Percentiles rank a stretch among this genome's conserved stretches.
These are phyloP conservation scores for Drosophila arawakana DNA, from an alignment of 1,140 invertebrate genomes.

Conservation along the genomic window DNA sequence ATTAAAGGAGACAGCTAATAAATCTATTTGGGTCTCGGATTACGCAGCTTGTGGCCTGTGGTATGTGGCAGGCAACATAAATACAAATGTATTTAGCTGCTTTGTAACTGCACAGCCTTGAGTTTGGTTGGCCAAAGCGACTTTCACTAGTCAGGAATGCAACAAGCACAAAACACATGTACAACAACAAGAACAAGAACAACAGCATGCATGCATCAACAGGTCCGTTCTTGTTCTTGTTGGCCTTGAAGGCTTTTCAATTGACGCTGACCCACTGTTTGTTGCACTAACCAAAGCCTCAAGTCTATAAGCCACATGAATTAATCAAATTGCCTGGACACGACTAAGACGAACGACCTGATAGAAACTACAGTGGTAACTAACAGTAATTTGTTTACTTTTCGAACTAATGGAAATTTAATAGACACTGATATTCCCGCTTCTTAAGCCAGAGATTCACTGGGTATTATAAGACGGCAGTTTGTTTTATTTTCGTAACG, in stretches of 20 bases:
- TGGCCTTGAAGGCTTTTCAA: slow-evolving; percentile 41
- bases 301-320: not conserved
- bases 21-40: slow-evolving; percentile 68
- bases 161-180: not conserved
- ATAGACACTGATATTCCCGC: not conserved
- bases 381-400: too few relatives aligned
- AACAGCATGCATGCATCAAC: slow-evolving; percentile 31
- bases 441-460: not conserved
- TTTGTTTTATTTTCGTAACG: not conserved
- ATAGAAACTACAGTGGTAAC: not conserved
- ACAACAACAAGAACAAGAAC: slow-evolving; percentile 6
- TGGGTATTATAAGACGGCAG: slow-evolving; percentile 8
- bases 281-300: slow-evolving; percentile 10
- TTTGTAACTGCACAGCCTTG: slow-evolving; percentile 44
- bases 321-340: slow-evolving; percentile 18
- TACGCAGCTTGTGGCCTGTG: slow-evolving; percentile 32
- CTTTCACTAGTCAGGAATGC: slow-evolving; percentile 71
- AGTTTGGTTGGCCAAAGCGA: slow-evolving; percentile 41
- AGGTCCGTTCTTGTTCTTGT: slow-evolving; percentile 30
- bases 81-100: not conserved
- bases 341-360: slow-evolving; percentile 6
- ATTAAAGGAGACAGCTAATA: slow-evolving; percentile 56
- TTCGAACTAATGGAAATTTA: not conserved
- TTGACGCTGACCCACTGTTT: slow-evolving; percentile 40
- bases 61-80: not conserved